Base-by-base conservation (phyloP, 2,797 vertebrate species). In the Siniperca undulata region DNA sequence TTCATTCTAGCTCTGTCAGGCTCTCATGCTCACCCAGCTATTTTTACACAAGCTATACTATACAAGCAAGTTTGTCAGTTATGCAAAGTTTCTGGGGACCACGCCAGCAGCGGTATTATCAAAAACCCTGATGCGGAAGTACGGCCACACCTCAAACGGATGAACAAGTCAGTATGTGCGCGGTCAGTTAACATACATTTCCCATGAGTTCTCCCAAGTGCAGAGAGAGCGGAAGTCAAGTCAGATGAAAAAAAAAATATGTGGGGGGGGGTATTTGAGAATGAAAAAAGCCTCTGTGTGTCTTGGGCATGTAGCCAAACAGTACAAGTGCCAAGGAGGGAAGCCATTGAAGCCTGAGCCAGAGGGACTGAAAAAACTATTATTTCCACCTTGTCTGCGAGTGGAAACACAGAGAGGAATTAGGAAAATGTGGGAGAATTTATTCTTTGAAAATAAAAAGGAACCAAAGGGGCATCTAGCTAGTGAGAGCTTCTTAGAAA, bases 281-380 rank as follows among this genome's bases (percentile, higher is more conserved):
- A 90, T 81, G 80, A 90, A 90, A 87, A 86, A 82, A 78, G 78
- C 46, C 73, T 81, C 65, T 89, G 85, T 92, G 85, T 67, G 78
- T 90, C 78, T 85, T 55, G 11, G 92, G 90, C 90, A 73, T 6
- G 20, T 48, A 77, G 92, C 92, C 92, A 93, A 89, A 65, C 53
- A 36, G 85, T 64, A 52, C 69, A 70, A 83, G 86, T 83, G 93
- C 89, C 90, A 91, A 91, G 34, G 60, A 90, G 89, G 85, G 86
- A 92, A 94, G 68, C 87, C 89, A 91, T 36, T 90, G 91, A 90
- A 89, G 83, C 81, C 70, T 1, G 24, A 89, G 87, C 89, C 86
- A 91, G 71, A 75, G 77, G 67, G 74, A 83, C 77, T 50, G 78
- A 77, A 84, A 88, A 68, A 86, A 83, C 69, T 52, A 85, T 82